phyloP scores from a whole-genome alignment of 2,888 invertebrate species.

The Liopterus haemorrhoidalis region DNA sequence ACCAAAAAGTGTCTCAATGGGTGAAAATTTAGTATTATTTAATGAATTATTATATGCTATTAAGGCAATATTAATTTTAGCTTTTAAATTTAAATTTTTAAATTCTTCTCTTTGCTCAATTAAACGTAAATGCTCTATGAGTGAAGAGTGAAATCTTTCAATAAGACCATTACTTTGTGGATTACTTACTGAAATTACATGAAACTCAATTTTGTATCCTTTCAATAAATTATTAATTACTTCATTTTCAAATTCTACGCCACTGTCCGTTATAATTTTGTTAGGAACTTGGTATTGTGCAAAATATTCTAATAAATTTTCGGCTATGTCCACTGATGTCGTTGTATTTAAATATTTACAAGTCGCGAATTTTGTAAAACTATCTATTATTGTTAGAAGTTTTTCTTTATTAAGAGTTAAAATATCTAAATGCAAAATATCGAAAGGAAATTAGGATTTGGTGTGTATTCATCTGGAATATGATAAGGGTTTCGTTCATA shows the following conservation, averaged over 20 bases:
- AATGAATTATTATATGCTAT: slow-evolving; percentile 10
- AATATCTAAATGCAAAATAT: slow-evolving; percentile 1
- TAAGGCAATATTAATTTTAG: slow-evolving; percentile 3
- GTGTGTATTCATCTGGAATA: slow-evolving; percentile 1
- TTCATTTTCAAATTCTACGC: background rate
- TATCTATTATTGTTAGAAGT: background rate
- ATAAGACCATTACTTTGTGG: slow-evolving; percentile 1
- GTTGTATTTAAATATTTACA: background rate
- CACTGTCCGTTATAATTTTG: background rate
- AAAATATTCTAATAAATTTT: background rate
- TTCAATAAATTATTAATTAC: background rate
- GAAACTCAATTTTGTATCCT: slow-evolving; percentile 5
- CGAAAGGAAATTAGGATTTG: background rate
- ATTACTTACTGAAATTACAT: slow-evolving; percentile 1
- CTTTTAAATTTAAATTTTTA: background rate
- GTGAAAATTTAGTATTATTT: slow-evolving; percentile 1
- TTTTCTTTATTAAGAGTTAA: slow-evolving; percentile 1
- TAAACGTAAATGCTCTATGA: slow-evolving; percentile 6
- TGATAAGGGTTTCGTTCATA: slow-evolving; percentile 4
- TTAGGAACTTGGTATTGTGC: background rate
- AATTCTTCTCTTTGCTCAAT: slow-evolving; percentile 3
- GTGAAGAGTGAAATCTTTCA: slow-evolving; percentile 10
- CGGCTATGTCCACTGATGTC: background rate
- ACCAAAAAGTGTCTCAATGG: slow-evolving; percentile 1
- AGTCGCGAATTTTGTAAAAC: slow-evolving; percentile 1